phyloP scores from a whole-genome alignment of 2,113 vertebrate genomes.

The Andinoacara biseriatus region DNA sequence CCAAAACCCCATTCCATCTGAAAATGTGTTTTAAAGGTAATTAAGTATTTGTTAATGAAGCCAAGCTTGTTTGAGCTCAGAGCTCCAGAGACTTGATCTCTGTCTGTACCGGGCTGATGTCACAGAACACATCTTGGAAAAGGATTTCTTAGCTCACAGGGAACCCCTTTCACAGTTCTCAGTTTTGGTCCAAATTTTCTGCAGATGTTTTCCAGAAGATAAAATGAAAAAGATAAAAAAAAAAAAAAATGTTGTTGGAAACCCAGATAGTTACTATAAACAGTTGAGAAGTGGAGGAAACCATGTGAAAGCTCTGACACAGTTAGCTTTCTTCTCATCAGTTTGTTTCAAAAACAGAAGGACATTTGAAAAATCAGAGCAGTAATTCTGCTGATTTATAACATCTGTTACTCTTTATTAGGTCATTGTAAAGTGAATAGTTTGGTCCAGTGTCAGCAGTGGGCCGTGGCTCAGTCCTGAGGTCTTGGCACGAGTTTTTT shows the following conservation, averaged over 20 bases:
- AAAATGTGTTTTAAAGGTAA: rapidly evolving
- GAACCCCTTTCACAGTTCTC: neutral
- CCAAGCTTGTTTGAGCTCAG: too few species aligned
- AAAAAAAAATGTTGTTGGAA: neutral
- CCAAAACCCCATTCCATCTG: neutral
- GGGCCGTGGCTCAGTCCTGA: neutral
- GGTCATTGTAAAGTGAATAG: neutral
- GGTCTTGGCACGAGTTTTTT: neutral
- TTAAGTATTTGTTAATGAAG: neutral
- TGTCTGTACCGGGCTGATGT: neutral
- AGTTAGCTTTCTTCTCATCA: neutral
- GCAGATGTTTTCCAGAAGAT: slow-evolving; percentile 15
- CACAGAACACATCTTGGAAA: neutral
- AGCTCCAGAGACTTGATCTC: neutral
- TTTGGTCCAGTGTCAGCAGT: neutral
- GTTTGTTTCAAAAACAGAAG: neutral
- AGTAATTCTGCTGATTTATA: neutral
- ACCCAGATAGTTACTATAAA: slow-evolving; percentile 6
- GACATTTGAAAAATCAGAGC: neutral
- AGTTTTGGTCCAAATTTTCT: neutral
- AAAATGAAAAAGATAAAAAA: neutral
- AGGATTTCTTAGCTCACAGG: neutral
- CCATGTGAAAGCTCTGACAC: neutral
- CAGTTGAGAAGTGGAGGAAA: neutral
- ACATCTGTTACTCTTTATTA: slow-evolving; percentile 1